These are phyloP conservation scores for Neomonachus schauinslandi DNA, from an alignment of 2,113 vertebrate genomes.

Conservation along the genomic window DNA sequence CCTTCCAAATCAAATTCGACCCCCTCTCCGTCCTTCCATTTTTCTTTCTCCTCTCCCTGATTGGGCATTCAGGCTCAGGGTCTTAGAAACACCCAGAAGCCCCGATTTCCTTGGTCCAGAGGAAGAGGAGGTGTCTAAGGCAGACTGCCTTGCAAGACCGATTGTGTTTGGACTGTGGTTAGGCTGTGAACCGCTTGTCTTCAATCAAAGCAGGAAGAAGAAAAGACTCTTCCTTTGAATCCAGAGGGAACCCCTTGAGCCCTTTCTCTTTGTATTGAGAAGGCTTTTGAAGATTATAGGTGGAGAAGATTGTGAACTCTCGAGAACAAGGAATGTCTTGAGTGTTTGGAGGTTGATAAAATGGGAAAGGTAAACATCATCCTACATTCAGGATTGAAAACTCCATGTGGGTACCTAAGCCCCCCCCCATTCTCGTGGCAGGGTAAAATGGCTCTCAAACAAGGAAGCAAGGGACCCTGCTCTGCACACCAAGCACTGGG, in stretches of 20 bases:
- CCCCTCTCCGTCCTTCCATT: background rate
- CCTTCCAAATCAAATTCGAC: background rate
- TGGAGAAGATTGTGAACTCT: conserved; percentile 24
- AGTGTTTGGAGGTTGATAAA: conserved; percentile 49
- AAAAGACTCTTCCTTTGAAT: conserved; percentile 4
- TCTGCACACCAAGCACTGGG: background rate
- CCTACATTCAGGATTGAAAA: background rate
- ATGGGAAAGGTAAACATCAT: conserved; percentile 50
- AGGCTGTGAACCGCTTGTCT: conserved; percentile 31
- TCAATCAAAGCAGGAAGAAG: conserved; percentile 39
- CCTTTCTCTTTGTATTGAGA: conserved; percentile 25
- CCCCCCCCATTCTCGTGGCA: background rate
- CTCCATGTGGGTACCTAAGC: background rate
- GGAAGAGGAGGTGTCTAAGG: background rate
- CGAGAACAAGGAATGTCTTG: conserved; percentile 9
- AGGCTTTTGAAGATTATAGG: background rate
- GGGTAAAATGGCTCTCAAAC: background rate
- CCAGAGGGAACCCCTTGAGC: background rate
- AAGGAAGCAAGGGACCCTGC: background rate
- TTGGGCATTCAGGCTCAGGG: background rate
- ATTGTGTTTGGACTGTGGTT: background rate
- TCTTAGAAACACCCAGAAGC: background rate
- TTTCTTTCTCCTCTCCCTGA: background rate
- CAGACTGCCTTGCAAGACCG: background rate
- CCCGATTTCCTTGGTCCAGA: background rate